Evolutionary conservation across 2,888 invertebrate genomes (phyloP), one percentile per base, ranked within the genome.

Genomic region (Esperia sulphurella): DNA sequence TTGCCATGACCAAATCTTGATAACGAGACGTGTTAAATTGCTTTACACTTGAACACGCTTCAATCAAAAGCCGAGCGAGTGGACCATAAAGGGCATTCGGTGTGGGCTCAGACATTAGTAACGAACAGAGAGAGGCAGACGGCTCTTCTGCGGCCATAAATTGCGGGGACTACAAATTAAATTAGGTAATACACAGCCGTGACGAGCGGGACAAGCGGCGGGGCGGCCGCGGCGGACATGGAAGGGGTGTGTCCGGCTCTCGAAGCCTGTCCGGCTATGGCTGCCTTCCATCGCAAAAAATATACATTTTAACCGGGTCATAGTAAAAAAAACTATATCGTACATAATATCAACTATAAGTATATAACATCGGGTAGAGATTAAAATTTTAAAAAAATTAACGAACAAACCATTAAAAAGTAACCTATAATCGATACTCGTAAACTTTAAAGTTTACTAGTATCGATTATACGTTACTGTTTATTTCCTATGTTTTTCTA

Each of bases 141-240:
- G 72, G 78, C 79, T 78, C 79, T 81, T 80, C 79, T 76, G 78
- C 65, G 70, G 71, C 79, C 79, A 85, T 87, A 87, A 87, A 87
- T 88, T 86, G 81, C 68, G 81, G 75, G 67, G 79, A 78, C 77
- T 82, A 84, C 87, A 86, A 88, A 88, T 88, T 87, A 87, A 88
- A 88, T 88, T 88, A 88, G 86, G 85, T 87, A 84, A 87, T 86
- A 84, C 84, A 80, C 78, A 77, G 68, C 74, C 71, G 82, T 87
- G 87, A 85, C 85, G 84, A 84, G 83, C 68, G 73, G 73, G 83
- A 81, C 84, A 75, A 78, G 75, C 81, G 75, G 73, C 81, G 53
- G 68, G 72, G 69, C 65, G 74, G 73, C 73, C 75, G 68, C 72
- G 63, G 64, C 68, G 73, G 83, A 87, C 87, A 87, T 72, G 87